Percentiles rank a stretch among this genome's conserved stretches.
Conservation (phyloP, 1,140 invertebrate species). For the Drosophila ercepeae region DNA sequence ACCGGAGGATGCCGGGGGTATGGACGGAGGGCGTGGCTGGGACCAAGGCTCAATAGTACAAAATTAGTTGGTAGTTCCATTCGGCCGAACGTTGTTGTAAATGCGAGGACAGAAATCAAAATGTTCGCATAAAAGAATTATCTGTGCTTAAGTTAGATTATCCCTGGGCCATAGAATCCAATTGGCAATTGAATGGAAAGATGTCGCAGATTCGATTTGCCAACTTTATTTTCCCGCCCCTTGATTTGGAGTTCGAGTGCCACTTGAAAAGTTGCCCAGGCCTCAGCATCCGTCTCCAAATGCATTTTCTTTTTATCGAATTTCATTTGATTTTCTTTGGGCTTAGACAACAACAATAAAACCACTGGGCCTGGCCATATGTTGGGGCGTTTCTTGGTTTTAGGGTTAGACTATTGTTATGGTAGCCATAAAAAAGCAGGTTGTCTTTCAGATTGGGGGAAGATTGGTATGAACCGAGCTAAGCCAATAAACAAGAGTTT, state of each 20-base stretch:
- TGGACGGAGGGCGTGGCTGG: slow-evolving; percentile 38
- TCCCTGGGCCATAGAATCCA: slow-evolving; percentile 70
- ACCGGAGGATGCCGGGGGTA: background rate
- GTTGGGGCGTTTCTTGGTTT: slow-evolving; percentile 34
- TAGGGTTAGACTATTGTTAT: slow-evolving; percentile 52
- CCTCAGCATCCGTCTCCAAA: slow-evolving; percentile 2
- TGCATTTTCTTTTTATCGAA: slow-evolving; percentile 54
- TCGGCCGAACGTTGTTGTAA: slow-evolving; percentile 42
- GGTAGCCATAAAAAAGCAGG: slow-evolving; percentile 24
- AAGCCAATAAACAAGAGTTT: background rate
- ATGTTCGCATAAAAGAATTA: slow-evolving; percentile 81
- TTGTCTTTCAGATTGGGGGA: background rate
- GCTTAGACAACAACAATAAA: slow-evolving; percentile 36
- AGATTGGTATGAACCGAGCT: slow-evolving; percentile 10
- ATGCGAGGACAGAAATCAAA: slow-evolving; percentile 70
- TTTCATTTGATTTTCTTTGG: slow-evolving; percentile 67
- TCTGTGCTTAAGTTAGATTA: slow-evolving; percentile 81
- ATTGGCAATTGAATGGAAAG: slow-evolving; percentile 80
- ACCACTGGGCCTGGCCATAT: slow-evolving; percentile 36
- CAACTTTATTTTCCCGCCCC: slow-evolving; percentile 54
- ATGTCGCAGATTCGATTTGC: slow-evolving; percentile 65
- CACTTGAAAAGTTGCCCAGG: slow-evolving; percentile 57
- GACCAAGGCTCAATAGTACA: slow-evolving; percentile 33
- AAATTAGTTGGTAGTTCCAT: slow-evolving; percentile 70
- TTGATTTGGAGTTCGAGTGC: slow-evolving; percentile 45